These are phyloP conservation scores for Arothron firmamentum DNA, from an alignment of 2,113 vertebrate species.

Conservation along the genomic window DNA sequence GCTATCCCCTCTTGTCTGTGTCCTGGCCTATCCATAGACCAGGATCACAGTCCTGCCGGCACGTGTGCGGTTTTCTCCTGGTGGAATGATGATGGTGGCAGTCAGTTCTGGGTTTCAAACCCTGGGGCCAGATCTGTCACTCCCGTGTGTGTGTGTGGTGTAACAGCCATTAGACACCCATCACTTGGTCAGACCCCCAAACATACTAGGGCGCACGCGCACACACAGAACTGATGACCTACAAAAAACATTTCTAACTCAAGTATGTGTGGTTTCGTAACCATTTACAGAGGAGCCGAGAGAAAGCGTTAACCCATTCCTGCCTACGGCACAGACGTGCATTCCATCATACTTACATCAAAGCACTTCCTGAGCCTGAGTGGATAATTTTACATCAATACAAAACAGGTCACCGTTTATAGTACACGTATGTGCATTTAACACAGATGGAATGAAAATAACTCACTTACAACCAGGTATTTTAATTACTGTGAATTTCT, in stretches of 20 bases:
- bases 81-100: conserved; percentile 16
- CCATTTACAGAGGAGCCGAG: conserved; percentile 4
- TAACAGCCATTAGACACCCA: conserved; percentile 52
- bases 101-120: conserved; percentile 21
- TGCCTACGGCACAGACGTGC: conserved; percentile 37
- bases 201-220: not conserved
- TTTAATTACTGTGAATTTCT: too few species aligned
- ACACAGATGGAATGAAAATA: too few species aligned
- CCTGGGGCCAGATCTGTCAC: conserved; percentile 44
- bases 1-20: not conserved
- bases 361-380: conserved; percentile 58
- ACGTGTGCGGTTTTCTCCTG: conserved; percentile 21
- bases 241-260: conserved; percentile 44
- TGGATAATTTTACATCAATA: conserved; percentile 36
- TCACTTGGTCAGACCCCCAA: conserved; percentile 46
- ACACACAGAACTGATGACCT: conserved; percentile 47
- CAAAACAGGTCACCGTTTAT: conserved; percentile 25
- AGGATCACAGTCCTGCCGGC: conserved; percentile 28
- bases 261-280: not conserved
- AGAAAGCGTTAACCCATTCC: conserved; percentile 17
- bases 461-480: too few species aligned
- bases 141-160: conserved; percentile 38
- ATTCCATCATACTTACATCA: conserved; percentile 35
- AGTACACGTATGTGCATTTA: not conserved
- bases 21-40: not conserved